Evolutionary conservation across 2,888 invertebrate species (phyloP).

Genomic region (Tineola bisselliella): DNA sequence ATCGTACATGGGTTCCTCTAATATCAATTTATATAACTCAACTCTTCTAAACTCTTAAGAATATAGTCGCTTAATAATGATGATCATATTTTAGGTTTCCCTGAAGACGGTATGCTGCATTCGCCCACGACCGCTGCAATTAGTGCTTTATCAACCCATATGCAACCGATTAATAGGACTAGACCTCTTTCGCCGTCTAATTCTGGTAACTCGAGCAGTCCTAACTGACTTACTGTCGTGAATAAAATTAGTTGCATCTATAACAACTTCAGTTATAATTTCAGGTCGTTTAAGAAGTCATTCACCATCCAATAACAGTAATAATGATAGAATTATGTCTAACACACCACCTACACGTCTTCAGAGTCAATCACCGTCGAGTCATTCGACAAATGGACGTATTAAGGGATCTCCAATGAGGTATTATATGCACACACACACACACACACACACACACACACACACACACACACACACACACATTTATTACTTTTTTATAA

Average conservation of each 20-base stretch:
- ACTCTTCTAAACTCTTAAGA: no score
- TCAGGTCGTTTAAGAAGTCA: slow-evolving; percentile 51
- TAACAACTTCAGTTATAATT: not conserved
- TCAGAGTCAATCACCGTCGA: slow-evolving; percentile 51
- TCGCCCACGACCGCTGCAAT: slow-evolving; percentile 55
- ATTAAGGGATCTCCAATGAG: slow-evolving; percentile 49
- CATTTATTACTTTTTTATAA: no score
- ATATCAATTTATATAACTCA: no score
- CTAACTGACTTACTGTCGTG: no score
- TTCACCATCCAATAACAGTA: slow-evolving; percentile 50
- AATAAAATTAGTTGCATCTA: no score
- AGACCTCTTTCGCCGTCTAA: slow-evolving; percentile 47
- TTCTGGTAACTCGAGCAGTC: no score
- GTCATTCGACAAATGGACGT: slow-evolving; percentile 44
- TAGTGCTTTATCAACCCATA: slow-evolving; percentile 30
- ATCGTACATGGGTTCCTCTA: no score
- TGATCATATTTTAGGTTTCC: slow-evolving; percentile 47
- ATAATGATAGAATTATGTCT: slow-evolving; percentile 39
- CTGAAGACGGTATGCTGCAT: slow-evolving; percentile 55
- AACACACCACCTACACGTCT: slow-evolving; percentile 42
- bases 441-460: no score
- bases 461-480: no score
- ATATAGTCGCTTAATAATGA: no score
- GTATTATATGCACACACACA: no score
- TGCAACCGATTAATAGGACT: slow-evolving; percentile 39